phyloP scores from a whole-genome alignment of 2,888 invertebrate species.

The Morpho achilles region DNA sequence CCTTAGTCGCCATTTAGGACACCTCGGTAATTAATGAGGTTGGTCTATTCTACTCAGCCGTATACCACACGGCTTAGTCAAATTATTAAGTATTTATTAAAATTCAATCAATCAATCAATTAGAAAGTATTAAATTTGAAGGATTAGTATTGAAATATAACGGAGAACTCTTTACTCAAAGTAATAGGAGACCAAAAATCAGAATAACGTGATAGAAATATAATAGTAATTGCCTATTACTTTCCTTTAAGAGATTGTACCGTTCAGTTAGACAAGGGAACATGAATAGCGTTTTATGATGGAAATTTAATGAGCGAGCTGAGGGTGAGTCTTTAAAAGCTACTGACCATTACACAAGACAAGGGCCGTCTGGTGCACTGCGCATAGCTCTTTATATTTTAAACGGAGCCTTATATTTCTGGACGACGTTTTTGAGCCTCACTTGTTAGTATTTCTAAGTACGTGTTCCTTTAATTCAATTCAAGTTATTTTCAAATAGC shows the following conservation, averaged over 20 bases:
- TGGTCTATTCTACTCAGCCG: too few relatives aligned
- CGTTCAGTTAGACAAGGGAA: slow-evolving; percentile 46
- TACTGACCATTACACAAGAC: slow-evolving; percentile 65
- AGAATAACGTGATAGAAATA: background rate
- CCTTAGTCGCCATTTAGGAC: too few relatives aligned
- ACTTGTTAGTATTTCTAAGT: background rate
- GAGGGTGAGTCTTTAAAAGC: slow-evolving; percentile 47
- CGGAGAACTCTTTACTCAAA: too few relatives aligned
- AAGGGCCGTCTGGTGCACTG: slow-evolving; percentile 56
- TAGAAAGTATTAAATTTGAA: too few relatives aligned
- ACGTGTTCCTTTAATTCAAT: too few relatives aligned
- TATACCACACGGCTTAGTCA: too few relatives aligned
- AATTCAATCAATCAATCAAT: too few relatives aligned
- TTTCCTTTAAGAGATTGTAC: slow-evolving; percentile 23
- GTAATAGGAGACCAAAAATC: too few relatives aligned
- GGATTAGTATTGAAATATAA: too few relatives aligned
- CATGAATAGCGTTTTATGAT: slow-evolving; percentile 58
- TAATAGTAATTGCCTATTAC: slow-evolving; percentile 23
- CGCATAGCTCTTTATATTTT: slow-evolving; percentile 37
- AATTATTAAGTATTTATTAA: too few relatives aligned
- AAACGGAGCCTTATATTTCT: slow-evolving; percentile 19
- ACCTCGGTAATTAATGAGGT: too few relatives aligned
- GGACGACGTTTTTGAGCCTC: slow-evolving; percentile 5
- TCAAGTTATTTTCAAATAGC: too few relatives aligned
- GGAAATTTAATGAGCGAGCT: slow-evolving; percentile 66